phyloP scores from a whole-genome alignment of 2,113 vertebrate species.

The Eclectus roratus region DNA sequence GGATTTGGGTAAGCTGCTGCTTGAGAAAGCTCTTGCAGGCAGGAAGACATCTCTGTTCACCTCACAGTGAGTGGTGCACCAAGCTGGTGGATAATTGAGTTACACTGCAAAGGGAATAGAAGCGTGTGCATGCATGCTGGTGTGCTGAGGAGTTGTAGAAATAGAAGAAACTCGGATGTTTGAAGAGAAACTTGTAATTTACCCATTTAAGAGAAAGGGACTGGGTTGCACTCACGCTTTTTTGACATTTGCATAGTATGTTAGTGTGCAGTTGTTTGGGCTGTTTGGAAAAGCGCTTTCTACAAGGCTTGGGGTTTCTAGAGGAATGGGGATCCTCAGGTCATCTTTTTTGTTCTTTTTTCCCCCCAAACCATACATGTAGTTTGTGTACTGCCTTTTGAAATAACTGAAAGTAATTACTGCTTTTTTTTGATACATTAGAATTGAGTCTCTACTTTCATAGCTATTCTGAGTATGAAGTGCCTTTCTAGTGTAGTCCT shows the following conservation, averaged over 20 bases:
- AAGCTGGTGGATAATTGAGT: background rate
- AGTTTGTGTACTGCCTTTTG: background rate
- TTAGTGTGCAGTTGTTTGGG: background rate
- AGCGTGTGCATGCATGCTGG: background rate
- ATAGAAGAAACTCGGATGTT: background rate
- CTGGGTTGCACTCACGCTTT: background rate
- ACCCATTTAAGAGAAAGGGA: background rate
- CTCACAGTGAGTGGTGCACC: background rate
- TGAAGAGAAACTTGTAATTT: background rate
- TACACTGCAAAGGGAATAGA: background rate
- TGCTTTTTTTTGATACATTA: background rate
- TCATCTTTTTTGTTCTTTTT: background rate
- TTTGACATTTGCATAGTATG: background rate
- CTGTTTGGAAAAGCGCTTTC: background rate
- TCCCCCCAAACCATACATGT: rapidly evolving
- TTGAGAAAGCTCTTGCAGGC: background rate
- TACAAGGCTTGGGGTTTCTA: background rate
- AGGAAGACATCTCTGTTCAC: background rate
- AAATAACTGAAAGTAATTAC: background rate
- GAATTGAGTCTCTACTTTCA: background rate
- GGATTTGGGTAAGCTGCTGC: background rate
- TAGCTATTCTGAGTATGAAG: background rate
- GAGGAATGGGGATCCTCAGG: background rate
- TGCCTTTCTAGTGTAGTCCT: background rate
- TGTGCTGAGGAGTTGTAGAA: background rate